phyloP scores from a whole-genome alignment of 2,797 vertebrate species.

The Myripristis murdjan region DNA sequence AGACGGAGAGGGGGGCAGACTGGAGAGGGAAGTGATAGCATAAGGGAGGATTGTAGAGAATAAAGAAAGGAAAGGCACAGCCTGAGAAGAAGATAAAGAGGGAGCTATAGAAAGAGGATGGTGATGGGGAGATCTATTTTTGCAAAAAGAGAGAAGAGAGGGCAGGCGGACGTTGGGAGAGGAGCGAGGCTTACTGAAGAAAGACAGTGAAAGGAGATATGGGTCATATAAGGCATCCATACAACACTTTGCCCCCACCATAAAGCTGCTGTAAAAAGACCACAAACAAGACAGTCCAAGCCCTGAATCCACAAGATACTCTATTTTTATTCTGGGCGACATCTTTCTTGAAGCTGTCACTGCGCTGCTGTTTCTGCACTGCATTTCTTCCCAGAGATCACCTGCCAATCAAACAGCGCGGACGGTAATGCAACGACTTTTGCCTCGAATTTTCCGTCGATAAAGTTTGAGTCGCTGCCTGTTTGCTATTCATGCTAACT shows the following conservation, averaged over 20 bases:
- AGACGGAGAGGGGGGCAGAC: conserved; percentile 57
- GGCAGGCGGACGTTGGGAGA: conserved; percentile 17
- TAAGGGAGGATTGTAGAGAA: conserved; percentile 47
- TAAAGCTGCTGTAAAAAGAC: conserved; percentile 33
- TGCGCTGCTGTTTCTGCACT: too few relatives aligned
- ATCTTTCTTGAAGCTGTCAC: too few relatives aligned
- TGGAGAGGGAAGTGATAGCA: conserved; percentile 8
- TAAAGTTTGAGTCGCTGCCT: too few relatives aligned
- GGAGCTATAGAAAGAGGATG: conserved; percentile 23
- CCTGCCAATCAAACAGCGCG: too few relatives aligned
- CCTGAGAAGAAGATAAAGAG: conserved; percentile 22
- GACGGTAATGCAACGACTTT: too few relatives aligned
- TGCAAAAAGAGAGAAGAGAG: conserved; percentile 27
- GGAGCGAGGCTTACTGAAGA: conserved; percentile 3
- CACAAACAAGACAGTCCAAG: neutral
- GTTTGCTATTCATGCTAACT: too few relatives aligned
- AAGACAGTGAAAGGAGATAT: conserved; percentile 10
- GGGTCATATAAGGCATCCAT: conserved; percentile 26
- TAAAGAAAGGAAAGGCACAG: conserved; percentile 14
- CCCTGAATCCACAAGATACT: too few relatives aligned
- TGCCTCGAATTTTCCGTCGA: too few relatives aligned
- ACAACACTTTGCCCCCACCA: conserved; percentile 19
- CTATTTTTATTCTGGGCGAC: too few relatives aligned
- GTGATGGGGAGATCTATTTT: conserved; percentile 51
- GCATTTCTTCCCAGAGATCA: too few relatives aligned